These are phyloP conservation scores for Caenorhabditis tropicalis DNA, from an alignment of 1,140 invertebrate genomes.

Conservation along the genomic window DNA sequence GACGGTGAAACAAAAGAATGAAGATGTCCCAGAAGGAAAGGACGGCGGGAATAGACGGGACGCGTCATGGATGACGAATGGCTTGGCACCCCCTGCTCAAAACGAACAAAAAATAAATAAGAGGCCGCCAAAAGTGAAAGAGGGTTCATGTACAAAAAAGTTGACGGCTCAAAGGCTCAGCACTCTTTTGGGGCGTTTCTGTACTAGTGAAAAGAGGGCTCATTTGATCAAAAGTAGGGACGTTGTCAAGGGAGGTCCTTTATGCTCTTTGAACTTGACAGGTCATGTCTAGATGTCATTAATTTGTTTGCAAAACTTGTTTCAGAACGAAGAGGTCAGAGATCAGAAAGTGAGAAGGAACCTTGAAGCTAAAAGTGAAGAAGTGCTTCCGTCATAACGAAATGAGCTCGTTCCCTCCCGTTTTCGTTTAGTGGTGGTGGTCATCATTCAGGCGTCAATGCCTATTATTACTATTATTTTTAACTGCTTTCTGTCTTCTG, in stretches of 20 bases:
- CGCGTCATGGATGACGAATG: slow-evolving; percentile 30
- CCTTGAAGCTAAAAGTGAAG: neutral
- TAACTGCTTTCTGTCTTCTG: neutral
- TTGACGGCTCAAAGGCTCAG: slow-evolving; percentile 37
- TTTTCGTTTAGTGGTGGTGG: neutral
- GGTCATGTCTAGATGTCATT: slow-evolving; percentile 6
- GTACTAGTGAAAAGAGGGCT: neutral
- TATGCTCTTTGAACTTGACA: slow-evolving; percentile 33
- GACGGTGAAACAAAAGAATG: slow-evolving; percentile 32
- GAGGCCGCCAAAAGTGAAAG: slow-evolving; percentile 40
- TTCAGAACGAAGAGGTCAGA: neutral
- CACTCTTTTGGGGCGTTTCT: neutral
- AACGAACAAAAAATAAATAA: slow-evolving; percentile 40
- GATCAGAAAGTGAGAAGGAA: neutral
- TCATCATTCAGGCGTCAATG: slow-evolving; percentile 8
- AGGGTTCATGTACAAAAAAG: slow-evolving; percentile 35
- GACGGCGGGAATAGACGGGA: neutral
- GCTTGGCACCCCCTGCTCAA: slow-evolving; percentile 15
- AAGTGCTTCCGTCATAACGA: neutral
- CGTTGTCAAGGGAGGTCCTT: neutral
- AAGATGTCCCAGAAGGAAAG: slow-evolving; percentile 31
- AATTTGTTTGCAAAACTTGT: slow-evolving; percentile 1
- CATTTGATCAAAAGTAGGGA: neutral
- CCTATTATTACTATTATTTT: slow-evolving; percentile 8
- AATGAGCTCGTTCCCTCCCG: neutral